A percentile compares a stretch with the other conserved stretches of the same genome.
Conservation (phyloP, 2,113 vertebrate genomes). For the Mobula birostris region DNA sequence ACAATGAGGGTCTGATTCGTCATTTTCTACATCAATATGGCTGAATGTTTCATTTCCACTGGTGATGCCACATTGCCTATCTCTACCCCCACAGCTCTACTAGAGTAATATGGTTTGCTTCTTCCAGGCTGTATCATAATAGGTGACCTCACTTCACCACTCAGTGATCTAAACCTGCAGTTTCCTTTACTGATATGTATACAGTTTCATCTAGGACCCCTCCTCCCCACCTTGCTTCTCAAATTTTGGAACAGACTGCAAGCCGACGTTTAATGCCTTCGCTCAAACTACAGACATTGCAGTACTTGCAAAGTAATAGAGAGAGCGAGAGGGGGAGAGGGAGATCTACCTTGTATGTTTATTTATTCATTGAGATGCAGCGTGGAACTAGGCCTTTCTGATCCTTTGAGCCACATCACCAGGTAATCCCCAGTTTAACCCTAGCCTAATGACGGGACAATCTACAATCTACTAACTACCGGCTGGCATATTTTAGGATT, state of each 20-base stretch:
- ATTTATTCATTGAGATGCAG: no score
- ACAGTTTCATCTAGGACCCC: not conserved
- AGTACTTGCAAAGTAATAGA: not conserved
- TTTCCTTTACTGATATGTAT: not conserved
- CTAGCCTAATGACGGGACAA: no score
- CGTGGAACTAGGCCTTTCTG: no score
- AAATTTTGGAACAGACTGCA: not conserved
- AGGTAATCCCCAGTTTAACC: no score
- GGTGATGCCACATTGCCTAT: not conserved
- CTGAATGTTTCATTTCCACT: not conserved
- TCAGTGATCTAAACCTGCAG: not conserved
- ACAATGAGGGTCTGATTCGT: no score
- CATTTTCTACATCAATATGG: no score
- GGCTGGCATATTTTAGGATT: no score
- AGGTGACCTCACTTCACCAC: not conserved
- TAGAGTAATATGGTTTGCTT: not conserved
- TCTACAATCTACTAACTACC: no score
- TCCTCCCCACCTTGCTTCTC: not conserved
- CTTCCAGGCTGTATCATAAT: not conserved
- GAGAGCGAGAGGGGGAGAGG: not conserved
- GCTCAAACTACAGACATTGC: not conserved
- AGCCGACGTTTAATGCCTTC: not conserved
- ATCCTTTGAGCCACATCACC: no score
- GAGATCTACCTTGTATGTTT: not conserved
- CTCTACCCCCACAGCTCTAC: not conserved